Base-by-base conservation (phyloP, 1,140 invertebrate genomes). In the Cydia pomonella region DNA sequence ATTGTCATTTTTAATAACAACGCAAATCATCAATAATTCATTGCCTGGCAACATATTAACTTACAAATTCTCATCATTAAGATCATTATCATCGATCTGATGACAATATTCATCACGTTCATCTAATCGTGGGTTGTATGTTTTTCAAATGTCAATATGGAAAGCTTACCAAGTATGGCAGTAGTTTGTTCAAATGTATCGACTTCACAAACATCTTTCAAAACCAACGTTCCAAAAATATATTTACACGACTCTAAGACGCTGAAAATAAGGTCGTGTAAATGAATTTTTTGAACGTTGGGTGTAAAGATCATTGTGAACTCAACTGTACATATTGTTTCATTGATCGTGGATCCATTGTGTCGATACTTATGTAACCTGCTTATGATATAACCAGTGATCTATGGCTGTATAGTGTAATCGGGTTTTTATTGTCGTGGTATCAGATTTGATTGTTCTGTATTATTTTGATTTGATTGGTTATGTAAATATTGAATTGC, bases 111-210 rank as follows among this genome's bases (percentile, higher is more conserved):
- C n/a, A 18, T 69, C 29, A 41, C 16, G 16, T 69, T 69, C 21
- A 69, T 69, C 29, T 18, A n/a, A 69, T 18, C 64, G 29, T 38
- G 29, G 29, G 29, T 38, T 38, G 64, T 64, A 64, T 69, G 64
- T 69, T 69, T 66, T 38, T 38, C 64, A 69, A 69, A 69, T 69
- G 64, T 38, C 64, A 69, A 38, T n/a, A 38, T 69, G 64, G 64
- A 69, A 69, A 33, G 27, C 29, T 6, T 10, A 3, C 53, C 53
- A 10, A 23, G 21, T 59, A 23, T 59, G 53, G 53, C 18, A 9
- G 53, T 23, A n/a, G 53, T 21, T 23, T 59, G 53, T 23, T 59
- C 53, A 23, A 23, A 63, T 63, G 62, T 63, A 63, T 16, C 21
- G 7, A 1, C 7, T 38, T 38, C 29, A 33, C 29, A 38, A 38